Evolutionary conservation across 2,113 vertebrate species (phyloP).

Genomic region (Bubo blakistoni): DNA sequence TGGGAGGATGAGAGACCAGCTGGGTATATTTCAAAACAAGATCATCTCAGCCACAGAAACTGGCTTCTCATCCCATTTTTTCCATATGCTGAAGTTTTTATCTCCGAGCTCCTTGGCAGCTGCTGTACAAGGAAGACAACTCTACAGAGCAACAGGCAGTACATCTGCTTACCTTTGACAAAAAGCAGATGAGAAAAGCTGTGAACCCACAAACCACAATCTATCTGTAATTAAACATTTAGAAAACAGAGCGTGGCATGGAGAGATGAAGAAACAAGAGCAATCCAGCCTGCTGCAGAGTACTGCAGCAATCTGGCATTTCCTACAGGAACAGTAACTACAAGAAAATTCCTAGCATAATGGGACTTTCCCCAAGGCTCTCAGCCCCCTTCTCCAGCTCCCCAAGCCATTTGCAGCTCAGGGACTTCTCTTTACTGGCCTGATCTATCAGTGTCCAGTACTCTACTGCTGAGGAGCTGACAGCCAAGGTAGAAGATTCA

Average conservation of each 20-base stretch:
- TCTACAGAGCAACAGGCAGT: constrained; percentile 28
- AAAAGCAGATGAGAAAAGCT: constrained; percentile 53
- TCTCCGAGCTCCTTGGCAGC: neutral
- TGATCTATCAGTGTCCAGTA: neutral
- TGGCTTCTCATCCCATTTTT: neutral
- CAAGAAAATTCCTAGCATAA: neutral
- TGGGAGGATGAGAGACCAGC: neutral
- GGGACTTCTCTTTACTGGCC: neutral
- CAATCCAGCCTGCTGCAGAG: neutral
- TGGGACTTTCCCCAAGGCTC: neutral
- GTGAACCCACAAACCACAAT: constrained; percentile 18
- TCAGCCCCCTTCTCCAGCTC: neutral
- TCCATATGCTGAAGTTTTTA: constrained; percentile 21
- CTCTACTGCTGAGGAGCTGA: neutral
- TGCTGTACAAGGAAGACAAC: neutral
- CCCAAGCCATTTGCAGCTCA: neutral
- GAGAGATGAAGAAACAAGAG: neutral
- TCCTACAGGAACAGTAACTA: neutral
- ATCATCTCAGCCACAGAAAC: constrained; percentile 5
- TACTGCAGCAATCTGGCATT: neutral
- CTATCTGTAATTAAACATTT: constrained; percentile 19
- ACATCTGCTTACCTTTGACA: constrained; percentile 44
- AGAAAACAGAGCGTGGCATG: neutral
- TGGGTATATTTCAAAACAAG: neutral
- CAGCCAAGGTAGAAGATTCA: neutral